phyloP scores from a whole-genome alignment of 2,888 invertebrate species.

The Callyntrura guangdongensis region DNA sequence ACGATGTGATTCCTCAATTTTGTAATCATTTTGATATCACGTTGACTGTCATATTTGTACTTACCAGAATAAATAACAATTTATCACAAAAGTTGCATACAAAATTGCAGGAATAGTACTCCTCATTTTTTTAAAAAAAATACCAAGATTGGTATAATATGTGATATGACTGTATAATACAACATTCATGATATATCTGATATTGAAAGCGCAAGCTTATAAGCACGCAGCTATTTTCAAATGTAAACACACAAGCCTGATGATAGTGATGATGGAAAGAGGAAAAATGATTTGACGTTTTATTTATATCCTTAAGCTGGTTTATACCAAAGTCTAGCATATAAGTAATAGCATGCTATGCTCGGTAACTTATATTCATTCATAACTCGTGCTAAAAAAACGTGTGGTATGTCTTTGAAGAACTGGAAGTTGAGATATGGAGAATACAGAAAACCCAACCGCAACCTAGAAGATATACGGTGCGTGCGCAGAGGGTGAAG shows the following conservation, averaged over 20 bases:
- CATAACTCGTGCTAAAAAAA: too few relatives aligned
- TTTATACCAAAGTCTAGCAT: too few relatives aligned
- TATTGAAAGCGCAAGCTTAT: not conserved
- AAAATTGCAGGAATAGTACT: not conserved
- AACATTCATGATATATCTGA: too few relatives aligned
- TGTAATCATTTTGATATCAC: constrained; percentile 42
- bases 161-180: too few relatives aligned
- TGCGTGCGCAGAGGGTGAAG: not conserved
- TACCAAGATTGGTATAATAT: too few relatives aligned
- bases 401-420: not conserved
- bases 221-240: not conserved
- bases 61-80: not conserved
- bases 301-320: too few relatives aligned
- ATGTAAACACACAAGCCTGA: too few relatives aligned
- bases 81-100: constrained; percentile 21
- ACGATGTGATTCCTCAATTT: constrained; percentile 33
- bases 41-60: constrained; percentile 33
- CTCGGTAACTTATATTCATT: too few relatives aligned
- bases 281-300: too few relatives aligned
- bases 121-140: too few relatives aligned
- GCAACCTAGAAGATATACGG: not conserved
- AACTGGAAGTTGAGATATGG: not conserved
- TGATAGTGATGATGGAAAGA: too few relatives aligned
- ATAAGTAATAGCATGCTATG: too few relatives aligned
- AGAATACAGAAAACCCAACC: not conserved